Evolutionary conservation across 2,797 vertebrate species (phyloP).

Genomic region (Limosa lapponica): DNA sequence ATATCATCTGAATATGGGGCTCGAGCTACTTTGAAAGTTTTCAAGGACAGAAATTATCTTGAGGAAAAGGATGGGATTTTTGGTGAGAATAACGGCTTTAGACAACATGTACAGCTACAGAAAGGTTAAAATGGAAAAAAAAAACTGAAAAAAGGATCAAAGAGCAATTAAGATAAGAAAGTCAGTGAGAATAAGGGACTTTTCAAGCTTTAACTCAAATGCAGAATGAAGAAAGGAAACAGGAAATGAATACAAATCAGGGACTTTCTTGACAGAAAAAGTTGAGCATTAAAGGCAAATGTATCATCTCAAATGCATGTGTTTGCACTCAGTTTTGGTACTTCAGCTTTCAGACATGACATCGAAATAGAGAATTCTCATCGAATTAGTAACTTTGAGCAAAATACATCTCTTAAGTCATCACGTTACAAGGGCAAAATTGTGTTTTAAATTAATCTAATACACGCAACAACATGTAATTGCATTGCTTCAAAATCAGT

Average conservation of each 20-base stretch:
- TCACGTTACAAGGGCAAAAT: neutral
- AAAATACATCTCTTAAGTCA: neutral
- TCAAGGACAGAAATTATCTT: constrained; percentile 53
- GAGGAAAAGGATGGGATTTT: constrained; percentile 23
- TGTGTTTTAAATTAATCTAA: neutral
- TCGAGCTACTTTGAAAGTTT: constrained; percentile 30
- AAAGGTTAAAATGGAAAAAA: constrained; percentile 39
- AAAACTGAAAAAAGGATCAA: constrained; percentile 6
- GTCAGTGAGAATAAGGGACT: constrained; percentile 12
- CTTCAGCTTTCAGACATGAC: constrained; percentile 26
- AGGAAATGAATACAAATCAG: constrained; percentile 53
- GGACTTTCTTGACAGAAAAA: constrained; percentile 49
- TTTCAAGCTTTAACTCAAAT: constrained; percentile 33
- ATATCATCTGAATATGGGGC: neutral
- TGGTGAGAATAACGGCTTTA: constrained; percentile 27
- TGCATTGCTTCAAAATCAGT: neutral
- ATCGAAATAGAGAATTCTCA: constrained; percentile 8
- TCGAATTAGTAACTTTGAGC: neutral
- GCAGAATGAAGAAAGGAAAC: constrained; percentile 11
- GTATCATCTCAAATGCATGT: neutral
- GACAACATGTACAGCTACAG: constrained; percentile 10
- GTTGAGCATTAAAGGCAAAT: constrained; percentile 21
- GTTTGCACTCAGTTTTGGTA: constrained; percentile 20
- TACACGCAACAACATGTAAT: neutral
- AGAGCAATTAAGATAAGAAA: constrained; percentile 58